Conservation (phyloP, 2,797 vertebrate genomes). For the Monodelphis domestica region DNA sequence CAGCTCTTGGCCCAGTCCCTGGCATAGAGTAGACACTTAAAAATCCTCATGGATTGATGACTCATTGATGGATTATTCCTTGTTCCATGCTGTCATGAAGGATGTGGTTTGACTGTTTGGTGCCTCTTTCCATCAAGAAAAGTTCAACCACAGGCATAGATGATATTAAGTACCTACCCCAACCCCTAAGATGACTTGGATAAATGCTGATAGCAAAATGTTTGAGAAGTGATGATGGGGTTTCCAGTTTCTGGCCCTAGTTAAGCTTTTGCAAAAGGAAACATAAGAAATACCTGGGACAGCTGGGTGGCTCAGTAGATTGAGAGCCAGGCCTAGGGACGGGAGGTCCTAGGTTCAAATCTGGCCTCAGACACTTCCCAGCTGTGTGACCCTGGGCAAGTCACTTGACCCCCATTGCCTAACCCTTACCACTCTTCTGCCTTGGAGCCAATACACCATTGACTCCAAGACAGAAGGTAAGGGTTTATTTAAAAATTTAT, state of each 20-base stretch:
- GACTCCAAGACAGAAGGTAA: too few relatives aligned
- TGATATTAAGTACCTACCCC: conserved; percentile 55
- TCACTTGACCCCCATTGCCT: too few relatives aligned
- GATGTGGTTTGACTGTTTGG: not conserved
- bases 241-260: conserved; percentile 6
- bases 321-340: too few relatives aligned
- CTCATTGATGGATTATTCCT: not conserved
- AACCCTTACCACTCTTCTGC: too few relatives aligned
- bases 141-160: conserved; percentile 39
- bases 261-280: conserved; percentile 7
- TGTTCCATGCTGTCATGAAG: not conserved
- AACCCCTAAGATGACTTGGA: conserved; percentile 54
- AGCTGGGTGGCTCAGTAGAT: too few relatives aligned
- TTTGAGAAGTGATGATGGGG: conserved; percentile 46
- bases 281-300: not conserved
- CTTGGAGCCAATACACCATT: too few relatives aligned
- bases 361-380: too few relatives aligned
- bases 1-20: not conserved
- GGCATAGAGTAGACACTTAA: not conserved
- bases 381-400: too few relatives aligned
- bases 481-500: too few relatives aligned
- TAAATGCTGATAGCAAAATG: conserved; percentile 33
- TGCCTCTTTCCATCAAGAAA: conserved; percentile 16
- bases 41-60: not conserved
- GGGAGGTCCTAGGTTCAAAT: too few relatives aligned